Evolutionary conservation across 92 coral and sea anemone species (phyloP).

Genomic region (Epizoanthus illoricatus): DNA sequence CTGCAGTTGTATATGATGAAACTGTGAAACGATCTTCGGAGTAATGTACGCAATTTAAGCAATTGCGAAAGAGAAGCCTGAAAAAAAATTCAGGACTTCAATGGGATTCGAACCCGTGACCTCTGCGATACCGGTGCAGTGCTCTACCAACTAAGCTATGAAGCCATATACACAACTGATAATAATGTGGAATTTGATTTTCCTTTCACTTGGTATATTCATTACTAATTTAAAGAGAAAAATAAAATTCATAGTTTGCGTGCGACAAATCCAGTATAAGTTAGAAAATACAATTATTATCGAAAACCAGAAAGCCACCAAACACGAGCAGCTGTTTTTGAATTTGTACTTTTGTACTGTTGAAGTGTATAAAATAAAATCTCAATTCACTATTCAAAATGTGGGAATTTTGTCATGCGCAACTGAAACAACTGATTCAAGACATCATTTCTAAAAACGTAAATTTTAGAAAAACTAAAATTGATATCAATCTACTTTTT

Average conservation of each 20-base stretch:
- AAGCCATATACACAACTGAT: constrained; percentile 12
- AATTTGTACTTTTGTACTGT: constrained; percentile 16
- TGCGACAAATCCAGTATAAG: constrained; percentile 3
- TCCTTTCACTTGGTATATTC: neutral
- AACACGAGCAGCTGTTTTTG: neutral
- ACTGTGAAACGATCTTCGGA: too few relatives aligned
- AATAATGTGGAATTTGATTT: constrained; percentile 10
- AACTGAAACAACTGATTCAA: neutral
- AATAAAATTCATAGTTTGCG: neutral
- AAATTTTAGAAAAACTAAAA: constrained; percentile 5
- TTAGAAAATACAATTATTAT: constrained; percentile 21
- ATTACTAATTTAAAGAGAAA: constrained; percentile 1
- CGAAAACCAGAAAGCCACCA: constrained; percentile 11
- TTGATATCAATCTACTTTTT: constrained; percentile 2
- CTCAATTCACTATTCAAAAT: constrained; percentile 4
- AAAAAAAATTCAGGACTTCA: too few relatives aligned
- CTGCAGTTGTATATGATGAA: too few relatives aligned
- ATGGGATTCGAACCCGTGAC: too few relatives aligned
- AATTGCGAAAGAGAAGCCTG: too few relatives aligned
- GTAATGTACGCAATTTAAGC: too few relatives aligned
- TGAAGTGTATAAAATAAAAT: constrained; percentile 14
- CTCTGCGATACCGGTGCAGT: too few relatives aligned
- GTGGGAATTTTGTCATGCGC: constrained; percentile 11
- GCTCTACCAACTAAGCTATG: too few relatives aligned
- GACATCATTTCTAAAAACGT: constrained; percentile 1